phyloP scores from a whole-genome alignment of 2,797 vertebrate species.

The Falco naumanni region DNA sequence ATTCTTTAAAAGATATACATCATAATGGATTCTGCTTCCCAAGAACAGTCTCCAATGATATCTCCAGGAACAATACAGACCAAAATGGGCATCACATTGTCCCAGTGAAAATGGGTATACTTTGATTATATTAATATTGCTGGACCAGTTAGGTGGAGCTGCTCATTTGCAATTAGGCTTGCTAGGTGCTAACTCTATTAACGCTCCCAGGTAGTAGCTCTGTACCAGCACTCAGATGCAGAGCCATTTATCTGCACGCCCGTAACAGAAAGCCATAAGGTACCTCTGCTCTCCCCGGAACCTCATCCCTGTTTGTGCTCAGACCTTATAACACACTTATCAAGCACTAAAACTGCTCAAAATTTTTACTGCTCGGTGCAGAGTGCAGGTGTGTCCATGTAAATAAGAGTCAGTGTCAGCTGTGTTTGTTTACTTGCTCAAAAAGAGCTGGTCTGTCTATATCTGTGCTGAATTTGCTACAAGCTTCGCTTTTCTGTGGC shows the following conservation, averaged over 20 bases:
- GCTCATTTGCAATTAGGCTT: background rate
- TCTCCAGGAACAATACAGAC: background rate
- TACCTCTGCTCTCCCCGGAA: background rate
- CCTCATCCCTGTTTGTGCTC: background rate
- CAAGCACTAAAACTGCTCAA: background rate
- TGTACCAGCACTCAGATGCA: background rate
- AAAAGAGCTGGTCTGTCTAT: background rate
- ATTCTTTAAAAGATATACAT: constrained; percentile 2
- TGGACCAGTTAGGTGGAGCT: background rate
- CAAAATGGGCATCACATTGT: background rate
- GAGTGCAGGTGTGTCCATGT: background rate
- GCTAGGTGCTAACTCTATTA: background rate
- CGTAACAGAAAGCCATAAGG: background rate
- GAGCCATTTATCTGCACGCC: background rate
- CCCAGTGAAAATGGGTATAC: background rate
- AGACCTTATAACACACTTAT: background rate
- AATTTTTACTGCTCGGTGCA: background rate
- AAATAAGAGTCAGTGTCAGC: background rate
- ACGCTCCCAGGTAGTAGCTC: background rate
- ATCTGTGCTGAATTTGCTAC: background rate
- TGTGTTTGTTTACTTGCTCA: background rate
- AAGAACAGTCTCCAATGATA: background rate
- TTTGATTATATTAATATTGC: background rate
- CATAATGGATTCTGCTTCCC: constrained; percentile 11
- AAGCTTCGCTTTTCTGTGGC: background rate